Percentiles rank a stretch among this genome's conserved stretches.
These are phyloP conservation scores for Anguilla marmorata DNA, from an alignment of 2,797 vertebrate genomes.

Conservation along the genomic window DNA sequence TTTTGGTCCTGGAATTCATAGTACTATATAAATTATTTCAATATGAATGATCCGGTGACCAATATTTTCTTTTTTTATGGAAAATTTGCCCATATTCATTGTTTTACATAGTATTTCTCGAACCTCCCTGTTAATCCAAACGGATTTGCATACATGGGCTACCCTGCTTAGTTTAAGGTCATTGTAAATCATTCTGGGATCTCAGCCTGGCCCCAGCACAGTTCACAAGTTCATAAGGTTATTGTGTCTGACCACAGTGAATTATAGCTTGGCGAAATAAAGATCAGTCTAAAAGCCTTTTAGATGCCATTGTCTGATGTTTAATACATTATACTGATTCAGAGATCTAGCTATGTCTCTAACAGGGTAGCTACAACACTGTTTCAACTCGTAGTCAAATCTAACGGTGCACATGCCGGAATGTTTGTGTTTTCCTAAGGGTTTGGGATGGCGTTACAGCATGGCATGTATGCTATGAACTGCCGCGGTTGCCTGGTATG, in stretches of 20 bases:
- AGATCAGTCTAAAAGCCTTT: conserved; percentile 60
- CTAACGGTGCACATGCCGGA: conserved; percentile 8
- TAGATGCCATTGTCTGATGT: conserved; percentile 41
- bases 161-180: conserved; percentile 62
- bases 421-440: conserved; percentile 13
- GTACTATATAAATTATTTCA: neutral
- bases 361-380: neutral
- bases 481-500: neutral
- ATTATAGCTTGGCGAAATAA: conserved; percentile 69
- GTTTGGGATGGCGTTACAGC: conserved; percentile 13
- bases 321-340: conserved; percentile 26
- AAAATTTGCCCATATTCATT: conserved; percentile 55
- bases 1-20: neutral
- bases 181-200: conserved; percentile 74
- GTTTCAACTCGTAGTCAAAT: conserved; percentile 2
- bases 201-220: conserved; percentile 60
- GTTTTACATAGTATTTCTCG: conserved; percentile 49
- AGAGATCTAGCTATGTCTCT: conserved; percentile 7
- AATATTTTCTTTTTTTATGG: conserved; percentile 16
- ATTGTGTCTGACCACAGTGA: conserved; percentile 72
- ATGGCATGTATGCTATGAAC: neutral
- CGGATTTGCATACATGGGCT: conserved; percentile 67
- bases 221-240: conserved; percentile 73
- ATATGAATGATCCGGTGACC: neutral
- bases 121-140: conserved; percentile 64